These are phyloP conservation scores for Sturnus vulgaris DNA, from an alignment of 2,113 vertebrate species.

Conservation along the genomic window DNA sequence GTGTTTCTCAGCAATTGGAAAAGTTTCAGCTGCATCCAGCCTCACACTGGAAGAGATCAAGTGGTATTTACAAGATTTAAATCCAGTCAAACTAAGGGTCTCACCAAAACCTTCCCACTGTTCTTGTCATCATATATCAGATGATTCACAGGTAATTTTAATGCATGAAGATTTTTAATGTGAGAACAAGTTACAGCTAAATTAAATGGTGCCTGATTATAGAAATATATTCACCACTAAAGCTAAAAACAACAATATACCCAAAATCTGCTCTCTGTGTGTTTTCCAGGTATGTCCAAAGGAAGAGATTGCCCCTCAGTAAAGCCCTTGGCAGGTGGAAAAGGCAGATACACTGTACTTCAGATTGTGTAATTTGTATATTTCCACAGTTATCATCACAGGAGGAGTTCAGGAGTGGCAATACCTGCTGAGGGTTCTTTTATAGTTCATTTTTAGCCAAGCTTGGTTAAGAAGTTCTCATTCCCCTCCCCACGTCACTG, in stretches of 20 bases:
- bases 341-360: background rate
- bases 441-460: background rate
- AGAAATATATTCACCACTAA: background rate
- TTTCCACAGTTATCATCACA: background rate
- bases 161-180: background rate
- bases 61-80: background rate
- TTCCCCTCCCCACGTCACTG: background rate
- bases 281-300: background rate
- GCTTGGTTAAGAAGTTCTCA: background rate
- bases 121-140: background rate
- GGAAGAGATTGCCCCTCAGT: accelerated
- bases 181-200: background rate
- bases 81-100: background rate
- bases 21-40: background rate
- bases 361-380: background rate
- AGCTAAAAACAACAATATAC: background rate
- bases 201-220: background rate
- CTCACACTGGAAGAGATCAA: background rate
- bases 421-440: background rate
- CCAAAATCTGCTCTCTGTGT: background rate
- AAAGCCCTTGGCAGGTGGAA: background rate
- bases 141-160: background rate
- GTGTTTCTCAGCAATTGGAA: background rate
- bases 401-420: background rate
- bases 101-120: background rate